These are phyloP conservation scores for Zoroaster sp. DNA, from an alignment of 53 echinoderm and acorn worm species.

Conservation along the genomic window DNA sequence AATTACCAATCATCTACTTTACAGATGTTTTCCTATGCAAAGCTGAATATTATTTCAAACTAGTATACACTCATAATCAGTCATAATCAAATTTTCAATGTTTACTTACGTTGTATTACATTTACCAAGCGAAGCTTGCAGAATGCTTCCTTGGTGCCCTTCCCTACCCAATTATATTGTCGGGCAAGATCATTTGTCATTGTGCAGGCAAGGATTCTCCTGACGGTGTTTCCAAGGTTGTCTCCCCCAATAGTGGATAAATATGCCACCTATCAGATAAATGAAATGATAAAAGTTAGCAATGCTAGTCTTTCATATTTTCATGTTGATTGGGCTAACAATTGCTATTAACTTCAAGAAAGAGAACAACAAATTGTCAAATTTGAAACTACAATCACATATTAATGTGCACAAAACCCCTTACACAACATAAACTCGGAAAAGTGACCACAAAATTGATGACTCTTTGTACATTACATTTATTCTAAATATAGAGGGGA, in stretches of 20 bases:
- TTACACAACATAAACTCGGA: neutral
- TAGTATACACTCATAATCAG: neutral
- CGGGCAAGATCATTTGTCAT: conserved; percentile 15
- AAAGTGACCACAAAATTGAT: neutral
- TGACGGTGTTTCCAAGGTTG: neutral
- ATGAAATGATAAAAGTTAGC: neutral
- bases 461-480: neutral
- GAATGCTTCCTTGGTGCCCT: conserved; percentile 22
- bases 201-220: conserved; percentile 1
- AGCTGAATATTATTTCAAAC: neutral
- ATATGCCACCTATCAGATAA: neutral
- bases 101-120: conserved; percentile 18
- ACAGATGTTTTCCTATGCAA: neutral
- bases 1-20: neutral
- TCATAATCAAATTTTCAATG: neutral
- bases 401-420: neutral
- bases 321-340: neutral
- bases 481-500: neutral
- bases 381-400: neutral
- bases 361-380: too few species aligned
- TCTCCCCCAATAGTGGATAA: neutral
- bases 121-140: neutral
- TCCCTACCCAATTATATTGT: conserved; percentile 27
- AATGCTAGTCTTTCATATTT: neutral
- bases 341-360: too few species aligned